These are phyloP conservation scores for Myodes glareolus DNA, from an alignment of 2,113 vertebrate genomes.

Conservation along the genomic window DNA sequence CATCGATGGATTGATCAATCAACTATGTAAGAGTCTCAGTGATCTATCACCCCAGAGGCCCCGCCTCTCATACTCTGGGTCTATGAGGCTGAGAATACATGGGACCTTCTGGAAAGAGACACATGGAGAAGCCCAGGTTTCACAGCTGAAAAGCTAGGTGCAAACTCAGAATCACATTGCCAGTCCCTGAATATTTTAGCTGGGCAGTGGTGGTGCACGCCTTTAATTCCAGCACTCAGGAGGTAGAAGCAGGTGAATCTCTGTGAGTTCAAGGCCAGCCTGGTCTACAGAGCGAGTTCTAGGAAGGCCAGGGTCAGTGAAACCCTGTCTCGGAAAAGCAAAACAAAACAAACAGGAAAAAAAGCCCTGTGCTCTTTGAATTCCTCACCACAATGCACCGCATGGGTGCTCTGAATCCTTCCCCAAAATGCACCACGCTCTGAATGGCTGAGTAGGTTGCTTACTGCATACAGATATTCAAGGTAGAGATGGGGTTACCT, in stretches of 20 bases:
- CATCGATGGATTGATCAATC: background rate
- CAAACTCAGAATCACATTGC: background rate
- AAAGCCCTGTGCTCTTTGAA: no score
- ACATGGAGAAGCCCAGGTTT: fast-evolving
- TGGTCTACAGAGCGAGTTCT: background rate
- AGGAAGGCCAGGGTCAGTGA: background rate
- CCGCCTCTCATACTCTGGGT: background rate
- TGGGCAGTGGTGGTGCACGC: background rate
- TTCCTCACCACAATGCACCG: fast-evolving
- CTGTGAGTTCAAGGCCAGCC: background rate
- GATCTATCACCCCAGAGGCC: background rate
- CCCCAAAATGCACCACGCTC: fast-evolving
- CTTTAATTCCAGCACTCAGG: no score
- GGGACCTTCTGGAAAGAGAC: background rate
- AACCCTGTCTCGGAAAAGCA: background rate
- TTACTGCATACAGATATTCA: background rate
- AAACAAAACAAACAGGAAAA: background rate
- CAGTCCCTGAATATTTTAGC: background rate
- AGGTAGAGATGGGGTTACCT: background rate
- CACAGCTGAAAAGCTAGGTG: fast-evolving
- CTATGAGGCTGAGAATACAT: background rate
- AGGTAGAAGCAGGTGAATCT: background rate
- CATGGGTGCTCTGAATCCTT: no score
- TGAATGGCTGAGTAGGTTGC: background rate
- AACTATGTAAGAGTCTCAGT: background rate